phyloP scores from a whole-genome alignment of 2,797 vertebrate genomes.

The Carapus acus region DNA sequence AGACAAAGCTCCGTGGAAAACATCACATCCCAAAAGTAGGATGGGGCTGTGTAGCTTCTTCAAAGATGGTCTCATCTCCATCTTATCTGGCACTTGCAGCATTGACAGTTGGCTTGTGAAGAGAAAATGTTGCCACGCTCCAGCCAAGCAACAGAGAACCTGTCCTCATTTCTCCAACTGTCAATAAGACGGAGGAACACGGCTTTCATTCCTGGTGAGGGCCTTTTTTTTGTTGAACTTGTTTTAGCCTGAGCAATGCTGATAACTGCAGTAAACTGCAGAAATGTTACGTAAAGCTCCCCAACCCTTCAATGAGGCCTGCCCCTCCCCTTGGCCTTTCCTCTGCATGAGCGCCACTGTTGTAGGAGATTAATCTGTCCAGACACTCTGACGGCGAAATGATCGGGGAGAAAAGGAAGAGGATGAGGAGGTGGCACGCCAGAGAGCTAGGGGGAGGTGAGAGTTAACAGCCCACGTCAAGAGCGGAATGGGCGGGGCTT shows the following conservation, averaged over 20 bases:
- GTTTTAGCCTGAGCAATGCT: slow-evolving; percentile 19
- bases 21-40: no score
- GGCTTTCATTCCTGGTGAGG: background rate
- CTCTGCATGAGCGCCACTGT: slow-evolving; percentile 31
- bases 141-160: slow-evolving; percentile 27
- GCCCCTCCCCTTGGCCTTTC: slow-evolving; percentile 24
- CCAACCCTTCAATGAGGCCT: slow-evolving; percentile 16
- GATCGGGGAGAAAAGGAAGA: slow-evolving; percentile 48
- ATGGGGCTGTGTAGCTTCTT: no score
- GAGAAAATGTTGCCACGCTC: background rate
- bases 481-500: slow-evolving; percentile 44
- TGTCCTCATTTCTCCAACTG: slow-evolving; percentile 26
- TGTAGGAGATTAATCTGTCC: slow-evolving; percentile 57
- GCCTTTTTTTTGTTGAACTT: slow-evolving; percentile 7
- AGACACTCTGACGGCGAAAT: slow-evolving; percentile 56
- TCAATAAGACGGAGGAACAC: slow-evolving; percentile 44
- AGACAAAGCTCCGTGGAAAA: no score
- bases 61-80: no score
- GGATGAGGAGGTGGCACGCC: slow-evolving; percentile 44
- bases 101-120: no score
- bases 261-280: slow-evolving; percentile 11
- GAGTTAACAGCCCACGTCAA: slow-evolving; percentile 56
- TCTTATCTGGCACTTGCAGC: no score
- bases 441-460: no score
- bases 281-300: slow-evolving; percentile 36